phyloP scores from a whole-genome alignment of 1,140 invertebrate genomes.

The Octopus sinensis region DNA sequence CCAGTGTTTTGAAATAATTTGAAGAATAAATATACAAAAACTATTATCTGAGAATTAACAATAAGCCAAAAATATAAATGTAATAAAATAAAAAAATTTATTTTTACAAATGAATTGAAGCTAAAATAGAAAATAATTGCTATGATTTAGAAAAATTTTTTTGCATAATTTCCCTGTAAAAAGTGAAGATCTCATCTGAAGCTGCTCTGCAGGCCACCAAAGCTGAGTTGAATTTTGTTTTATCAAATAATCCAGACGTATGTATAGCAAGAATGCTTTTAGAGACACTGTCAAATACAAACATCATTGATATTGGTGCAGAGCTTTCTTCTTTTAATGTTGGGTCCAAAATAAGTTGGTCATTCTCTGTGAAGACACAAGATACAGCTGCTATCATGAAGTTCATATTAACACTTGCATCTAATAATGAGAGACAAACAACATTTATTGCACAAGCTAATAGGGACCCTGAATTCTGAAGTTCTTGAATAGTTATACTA shows the following conservation, averaged over 20 bases:
- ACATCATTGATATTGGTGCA: conserved; percentile 35
- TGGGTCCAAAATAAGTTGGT: conserved; percentile 70
- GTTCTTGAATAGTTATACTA: conserved; percentile 77
- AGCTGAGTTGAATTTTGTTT: conserved; percentile 44
- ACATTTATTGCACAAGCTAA: conserved; percentile 79
- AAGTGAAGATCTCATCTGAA: conserved; percentile 41
- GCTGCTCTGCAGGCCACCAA: conserved; percentile 36
- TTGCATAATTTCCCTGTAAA: conserved; percentile 44
- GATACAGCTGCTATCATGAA: conserved; percentile 71
- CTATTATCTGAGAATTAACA: too few relatives aligned
- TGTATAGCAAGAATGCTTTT: conserved; percentile 37
- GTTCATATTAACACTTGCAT: conserved; percentile 76
- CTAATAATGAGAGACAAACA: conserved; percentile 74
- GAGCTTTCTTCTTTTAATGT: conserved; percentile 55
- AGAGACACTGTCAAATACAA: conserved; percentile 51
- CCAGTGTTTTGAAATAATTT: too few relatives aligned
- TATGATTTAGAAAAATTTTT: conserved; percentile 38
- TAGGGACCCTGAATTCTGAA: conserved; percentile 81
- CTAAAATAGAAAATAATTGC: too few relatives aligned
- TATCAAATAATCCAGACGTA: conserved; percentile 40
- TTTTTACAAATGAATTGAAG: too few relatives aligned
- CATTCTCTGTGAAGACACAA: conserved; percentile 68
- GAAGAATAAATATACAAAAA: too few relatives aligned
- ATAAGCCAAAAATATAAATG: too few relatives aligned
- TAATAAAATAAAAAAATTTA: too few relatives aligned